phyloP scores from a whole-genome alignment of 2,113 vertebrate species.

The Sphyrna mokarran region DNA sequence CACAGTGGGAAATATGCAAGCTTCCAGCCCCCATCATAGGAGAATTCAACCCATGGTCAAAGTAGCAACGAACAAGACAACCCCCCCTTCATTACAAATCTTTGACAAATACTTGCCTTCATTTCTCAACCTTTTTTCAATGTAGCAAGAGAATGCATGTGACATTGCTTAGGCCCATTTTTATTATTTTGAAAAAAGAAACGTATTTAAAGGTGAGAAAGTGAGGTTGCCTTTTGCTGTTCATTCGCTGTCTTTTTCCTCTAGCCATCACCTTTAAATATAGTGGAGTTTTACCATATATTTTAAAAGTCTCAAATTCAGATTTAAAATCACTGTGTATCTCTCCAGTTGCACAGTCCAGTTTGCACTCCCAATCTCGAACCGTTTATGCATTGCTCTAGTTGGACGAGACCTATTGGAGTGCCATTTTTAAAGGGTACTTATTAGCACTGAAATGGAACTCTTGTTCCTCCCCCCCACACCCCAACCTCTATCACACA shows the following conservation, averaged over 20 bases:
- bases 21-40: too few species aligned
- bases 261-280: not conserved
- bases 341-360: too few species aligned
- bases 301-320: too few species aligned
- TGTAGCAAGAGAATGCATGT: not conserved
- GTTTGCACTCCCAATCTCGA: too few species aligned
- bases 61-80: not conserved
- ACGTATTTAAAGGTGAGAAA: not conserved
- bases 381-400: too few species aligned
- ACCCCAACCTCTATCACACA: too few species aligned
- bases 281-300: not conserved
- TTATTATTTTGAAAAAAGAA: not conserved
- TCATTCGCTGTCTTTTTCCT: not conserved
- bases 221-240: not conserved
- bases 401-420: too few species aligned
- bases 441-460: too few species aligned
- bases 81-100: not conserved
- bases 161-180: not conserved
- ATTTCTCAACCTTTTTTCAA: not conserved
- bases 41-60: not conserved
- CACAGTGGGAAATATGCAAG: too few species aligned
- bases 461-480: too few species aligned
- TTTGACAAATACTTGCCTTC: not conserved
- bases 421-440: too few species aligned
- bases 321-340: too few species aligned